phyloP scores from a whole-genome alignment of 2,797 vertebrate species.

The Apogon talboti region DNA sequence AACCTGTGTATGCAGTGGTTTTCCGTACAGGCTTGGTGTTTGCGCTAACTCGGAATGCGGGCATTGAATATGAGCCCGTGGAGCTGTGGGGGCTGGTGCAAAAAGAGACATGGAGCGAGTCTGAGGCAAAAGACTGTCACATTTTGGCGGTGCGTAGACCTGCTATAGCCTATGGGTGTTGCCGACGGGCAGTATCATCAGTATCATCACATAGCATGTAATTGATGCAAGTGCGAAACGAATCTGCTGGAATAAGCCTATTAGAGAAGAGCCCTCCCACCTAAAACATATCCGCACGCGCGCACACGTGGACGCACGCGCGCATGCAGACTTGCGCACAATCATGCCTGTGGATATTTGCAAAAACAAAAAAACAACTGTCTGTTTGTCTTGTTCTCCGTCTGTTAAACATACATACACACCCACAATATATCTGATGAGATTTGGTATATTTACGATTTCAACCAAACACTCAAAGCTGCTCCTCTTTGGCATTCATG shows the following conservation, averaged over 20 bases:
- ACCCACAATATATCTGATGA: neutral
- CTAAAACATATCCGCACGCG: neutral
- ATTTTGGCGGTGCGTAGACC: slow-evolving; percentile 1
- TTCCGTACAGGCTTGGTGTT: slow-evolving; percentile 56
- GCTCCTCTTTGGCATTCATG: slow-evolving; percentile 4
- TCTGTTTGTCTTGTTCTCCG: slow-evolving; percentile 2
- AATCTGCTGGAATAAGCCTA: slow-evolving; percentile 25
- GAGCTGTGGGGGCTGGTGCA: slow-evolving; percentile 56
- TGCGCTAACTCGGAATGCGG: slow-evolving; percentile 69
- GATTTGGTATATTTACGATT: too few species aligned
- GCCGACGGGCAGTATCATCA: slow-evolving; percentile 22
- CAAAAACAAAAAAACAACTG: neutral
- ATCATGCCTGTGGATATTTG: neutral
- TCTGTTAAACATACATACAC: neutral
- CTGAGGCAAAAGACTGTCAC: slow-evolving; percentile 17
- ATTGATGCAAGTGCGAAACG: slow-evolving; percentile 29
- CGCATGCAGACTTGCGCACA: neutral
- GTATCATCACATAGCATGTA: slow-evolving; percentile 29
- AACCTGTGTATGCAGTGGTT: slow-evolving; percentile 30
- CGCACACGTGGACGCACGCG: neutral
- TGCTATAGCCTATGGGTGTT: slow-evolving; percentile 12
- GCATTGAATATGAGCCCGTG: slow-evolving; percentile 53
- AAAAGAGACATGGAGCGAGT: slow-evolving; percentile 38
- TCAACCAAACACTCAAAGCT: neutral
- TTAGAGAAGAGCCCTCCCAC: slow-evolving; percentile 42